These are phyloP conservation scores for Australoheros facetus DNA, from an alignment of 2,797 vertebrate genomes.

Conservation along the genomic window DNA sequence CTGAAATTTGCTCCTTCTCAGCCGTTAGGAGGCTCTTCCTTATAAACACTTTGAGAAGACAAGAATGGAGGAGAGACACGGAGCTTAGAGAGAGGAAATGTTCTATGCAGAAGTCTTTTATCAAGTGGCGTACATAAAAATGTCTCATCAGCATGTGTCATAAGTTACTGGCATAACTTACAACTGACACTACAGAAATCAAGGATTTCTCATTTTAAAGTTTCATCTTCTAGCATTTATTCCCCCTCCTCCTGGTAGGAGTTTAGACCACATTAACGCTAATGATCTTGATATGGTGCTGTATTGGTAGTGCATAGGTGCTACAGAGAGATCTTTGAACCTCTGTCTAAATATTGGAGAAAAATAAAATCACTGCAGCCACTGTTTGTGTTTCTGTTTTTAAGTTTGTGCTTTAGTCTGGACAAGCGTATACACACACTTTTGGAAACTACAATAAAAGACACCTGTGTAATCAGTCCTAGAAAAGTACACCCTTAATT, in stretches of 20 bases:
- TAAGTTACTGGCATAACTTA: neutral
- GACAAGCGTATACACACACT: too few relatives aligned
- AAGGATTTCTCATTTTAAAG: neutral
- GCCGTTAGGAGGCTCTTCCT: neutral
- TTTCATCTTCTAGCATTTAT: neutral
- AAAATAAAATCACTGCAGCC: too few relatives aligned
- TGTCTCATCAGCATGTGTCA: neutral
- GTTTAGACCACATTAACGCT: neutral
- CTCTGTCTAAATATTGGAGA: neutral
- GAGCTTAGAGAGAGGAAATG: neutral
- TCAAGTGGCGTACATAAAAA: neutral
- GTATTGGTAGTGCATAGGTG: neutral
- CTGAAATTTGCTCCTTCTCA: neutral
- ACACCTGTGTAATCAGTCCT: too few relatives aligned
- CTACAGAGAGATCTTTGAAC: neutral
- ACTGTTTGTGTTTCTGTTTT: too few relatives aligned
- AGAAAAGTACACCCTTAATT: neutral
- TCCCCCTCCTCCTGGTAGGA: neutral
- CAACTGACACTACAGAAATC: neutral
- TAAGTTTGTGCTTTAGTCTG: too few relatives aligned
- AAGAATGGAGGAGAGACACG: neutral
- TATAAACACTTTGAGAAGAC: neutral
- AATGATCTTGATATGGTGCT: neutral
- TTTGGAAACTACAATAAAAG: too few relatives aligned
- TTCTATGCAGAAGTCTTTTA: neutral